Percentiles rank a stretch among this genome's conserved stretches.
phyloP scores from a whole-genome alignment of 2,888 invertebrate genomes.

The Alentia gelatinosa region DNA sequence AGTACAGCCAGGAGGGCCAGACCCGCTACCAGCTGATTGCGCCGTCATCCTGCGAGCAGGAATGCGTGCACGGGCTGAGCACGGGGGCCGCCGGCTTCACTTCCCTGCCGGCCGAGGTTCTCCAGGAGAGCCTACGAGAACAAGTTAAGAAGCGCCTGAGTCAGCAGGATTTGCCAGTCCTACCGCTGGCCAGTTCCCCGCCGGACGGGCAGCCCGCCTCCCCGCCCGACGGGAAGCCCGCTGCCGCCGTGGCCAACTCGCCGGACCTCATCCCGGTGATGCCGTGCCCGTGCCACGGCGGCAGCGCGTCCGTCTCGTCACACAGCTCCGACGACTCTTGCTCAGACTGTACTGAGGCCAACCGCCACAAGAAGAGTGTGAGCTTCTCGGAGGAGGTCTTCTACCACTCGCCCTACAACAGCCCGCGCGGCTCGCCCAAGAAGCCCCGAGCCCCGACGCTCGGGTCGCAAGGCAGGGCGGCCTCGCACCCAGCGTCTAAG shows the following conservation, averaged over 20 bases:
- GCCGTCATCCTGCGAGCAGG: neutral
- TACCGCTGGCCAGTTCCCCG: neutral
- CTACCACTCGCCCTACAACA: slow-evolving; percentile 72
- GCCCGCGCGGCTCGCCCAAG: slow-evolving; percentile 60
- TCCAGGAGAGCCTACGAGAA: slow-evolving; percentile 12
- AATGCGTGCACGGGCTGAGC: slow-evolving; percentile 53
- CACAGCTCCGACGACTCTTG: slow-evolving; percentile 34
- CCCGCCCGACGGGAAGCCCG: neutral
- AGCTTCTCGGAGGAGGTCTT: slow-evolving; percentile 79
- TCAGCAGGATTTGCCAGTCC: slow-evolving; percentile 31
- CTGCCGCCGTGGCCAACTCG: slow-evolving; percentile 34
- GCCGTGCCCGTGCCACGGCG: slow-evolving; percentile 51
- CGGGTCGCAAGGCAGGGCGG: slow-evolving; percentile 26
- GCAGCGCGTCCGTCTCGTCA: neutral
- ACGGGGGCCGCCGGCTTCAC: slow-evolving; percentile 18
- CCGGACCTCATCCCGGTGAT: slow-evolving; percentile 54
- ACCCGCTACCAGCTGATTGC: slow-evolving; percentile 61
- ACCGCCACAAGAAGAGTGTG: slow-evolving; percentile 73
- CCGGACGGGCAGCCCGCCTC: neutral
- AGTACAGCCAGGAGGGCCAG: slow-evolving; percentile 64
- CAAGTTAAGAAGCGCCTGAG: slow-evolving; percentile 41
- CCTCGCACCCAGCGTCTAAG: neutral
- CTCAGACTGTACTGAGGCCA: slow-evolving; percentile 32
- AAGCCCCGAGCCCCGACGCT: slow-evolving; percentile 36
- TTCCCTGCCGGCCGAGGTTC: slow-evolving; percentile 43